Percentiles rank a stretch among this genome's conserved stretches.
Evolutionary conservation across 2,113 vertebrate genomes (phyloP).

Genomic region (Brachypodius melanocephalos): DNA sequence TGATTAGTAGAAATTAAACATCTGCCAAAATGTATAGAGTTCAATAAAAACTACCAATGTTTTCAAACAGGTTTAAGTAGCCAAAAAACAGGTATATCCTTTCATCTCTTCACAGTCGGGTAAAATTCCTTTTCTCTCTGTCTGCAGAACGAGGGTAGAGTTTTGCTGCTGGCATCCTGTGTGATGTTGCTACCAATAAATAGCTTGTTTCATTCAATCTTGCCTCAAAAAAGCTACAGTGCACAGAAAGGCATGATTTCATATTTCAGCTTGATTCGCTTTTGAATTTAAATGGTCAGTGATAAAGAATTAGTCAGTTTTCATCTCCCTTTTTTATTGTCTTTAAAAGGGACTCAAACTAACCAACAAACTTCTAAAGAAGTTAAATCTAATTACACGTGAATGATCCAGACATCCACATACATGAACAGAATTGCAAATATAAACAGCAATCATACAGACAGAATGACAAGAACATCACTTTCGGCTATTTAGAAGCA

Average conservation of each 20-base stretch:
- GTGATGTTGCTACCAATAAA: conserved; percentile 39
- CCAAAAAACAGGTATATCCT: conserved; percentile 57
- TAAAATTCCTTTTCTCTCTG: not conserved
- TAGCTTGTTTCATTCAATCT: conserved; percentile 46
- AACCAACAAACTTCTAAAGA: conserved; percentile 10
- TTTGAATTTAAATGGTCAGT: conserved; percentile 17
- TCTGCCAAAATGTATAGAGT: conserved; percentile 64
- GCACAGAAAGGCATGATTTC: conserved; percentile 59
- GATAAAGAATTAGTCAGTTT: conserved; percentile 60
- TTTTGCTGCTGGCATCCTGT: conserved; percentile 36
- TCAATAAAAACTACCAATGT: conserved; percentile 61
- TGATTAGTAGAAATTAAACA: conserved; percentile 67
- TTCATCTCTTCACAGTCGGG: not conserved
- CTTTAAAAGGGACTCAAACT: conserved; percentile 72
- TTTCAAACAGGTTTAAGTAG: conserved; percentile 54
- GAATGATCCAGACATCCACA: conserved; percentile 38
- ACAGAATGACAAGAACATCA: conserved; percentile 39
- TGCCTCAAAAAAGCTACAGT: conserved; percentile 43
- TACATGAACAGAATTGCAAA: conserved; percentile 7
- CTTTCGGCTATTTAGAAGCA: conserved; percentile 42
- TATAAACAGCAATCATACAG: conserved; percentile 41
- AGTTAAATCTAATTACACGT: not conserved
- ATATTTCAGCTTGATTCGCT: conserved; percentile 21
- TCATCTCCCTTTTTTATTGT: conserved; percentile 68
- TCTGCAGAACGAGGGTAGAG: not conserved